phyloP scores from a whole-genome alignment of 2,113 vertebrate genomes.

The Regulus satrapa region DNA sequence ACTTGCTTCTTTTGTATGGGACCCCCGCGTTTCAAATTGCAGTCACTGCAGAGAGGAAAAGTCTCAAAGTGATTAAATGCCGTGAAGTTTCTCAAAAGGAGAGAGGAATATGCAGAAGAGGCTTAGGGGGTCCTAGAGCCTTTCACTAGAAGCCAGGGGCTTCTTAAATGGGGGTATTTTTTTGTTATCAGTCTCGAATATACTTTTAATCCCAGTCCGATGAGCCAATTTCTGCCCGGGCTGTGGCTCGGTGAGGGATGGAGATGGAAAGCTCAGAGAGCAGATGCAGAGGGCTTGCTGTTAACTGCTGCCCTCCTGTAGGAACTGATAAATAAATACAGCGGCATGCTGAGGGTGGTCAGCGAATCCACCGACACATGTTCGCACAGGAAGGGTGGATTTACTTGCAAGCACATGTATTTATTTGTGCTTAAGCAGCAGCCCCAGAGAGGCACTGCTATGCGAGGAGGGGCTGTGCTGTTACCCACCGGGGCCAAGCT shows the following conservation, averaged over 20 bases:
- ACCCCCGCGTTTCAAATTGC: constrained; percentile 68
- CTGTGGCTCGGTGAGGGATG: neutral
- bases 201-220: neutral
- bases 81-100: constrained; percentile 55
- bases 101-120: constrained; percentile 2
- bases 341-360: neutral
- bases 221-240: neutral
- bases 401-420: neutral
- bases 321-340: neutral
- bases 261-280: neutral
- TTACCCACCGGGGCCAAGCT: neutral
- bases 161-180: neutral
- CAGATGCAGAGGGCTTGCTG: neutral
- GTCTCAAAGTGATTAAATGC: constrained; percentile 54
- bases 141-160: neutral
- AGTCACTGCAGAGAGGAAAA: constrained; percentile 41
- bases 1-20: constrained; percentile 63
- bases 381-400: neutral
- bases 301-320: neutral
- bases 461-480: neutral
- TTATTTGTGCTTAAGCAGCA: neutral
- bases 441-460: neutral
- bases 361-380: neutral
- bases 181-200: neutral
- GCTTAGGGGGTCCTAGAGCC: neutral